A percentile compares a stretch with the other conserved stretches of the same genome.
phyloP scores from a whole-genome alignment of 2,888 invertebrate species.

The Augiades crinisus region DNA sequence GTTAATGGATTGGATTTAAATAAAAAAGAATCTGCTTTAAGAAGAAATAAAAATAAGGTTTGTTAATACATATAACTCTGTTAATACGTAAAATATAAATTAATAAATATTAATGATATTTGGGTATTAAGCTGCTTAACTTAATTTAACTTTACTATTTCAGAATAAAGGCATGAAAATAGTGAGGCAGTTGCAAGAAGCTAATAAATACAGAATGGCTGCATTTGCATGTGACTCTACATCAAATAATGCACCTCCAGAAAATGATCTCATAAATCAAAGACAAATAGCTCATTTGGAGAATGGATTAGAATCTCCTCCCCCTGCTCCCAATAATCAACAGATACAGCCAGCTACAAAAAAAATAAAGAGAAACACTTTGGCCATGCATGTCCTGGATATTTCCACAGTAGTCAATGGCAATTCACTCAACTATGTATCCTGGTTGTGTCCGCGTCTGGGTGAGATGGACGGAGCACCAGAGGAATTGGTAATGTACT shows the following conservation, averaged over 20 bases:
- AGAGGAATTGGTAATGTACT: slow-evolving; percentile 94
- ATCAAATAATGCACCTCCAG: slow-evolving; percentile 52
- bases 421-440: slow-evolving; percentile 83
- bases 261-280: slow-evolving; percentile 75
- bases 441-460: slow-evolving; percentile 86
- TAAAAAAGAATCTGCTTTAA: slow-evolving; percentile 58
- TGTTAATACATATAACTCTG: neutral
- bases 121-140: too few relatives aligned
- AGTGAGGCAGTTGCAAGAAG: slow-evolving; percentile 72
- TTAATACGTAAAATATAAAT: too few relatives aligned
- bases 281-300: slow-evolving; percentile 71
- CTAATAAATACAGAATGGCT: slow-evolving; percentile 76
- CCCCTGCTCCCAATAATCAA: slow-evolving; percentile 53
- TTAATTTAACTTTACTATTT: slow-evolving; percentile 34
- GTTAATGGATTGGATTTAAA: slow-evolving; percentile 48
- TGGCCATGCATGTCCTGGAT: slow-evolving; percentile 93
- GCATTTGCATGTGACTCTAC: slow-evolving; percentile 74
- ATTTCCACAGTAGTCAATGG: slow-evolving; percentile 86
- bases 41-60: slow-evolving; percentile 67
- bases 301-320: slow-evolving; percentile 60
- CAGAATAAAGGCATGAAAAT: slow-evolving; percentile 76
- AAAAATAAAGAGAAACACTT: slow-evolving; percentile 84
- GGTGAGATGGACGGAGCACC: slow-evolving; percentile 87
- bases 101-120: too few relatives aligned
- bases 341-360: slow-evolving; percentile 74